Evolutionary conservation across 1,140 invertebrate genomes (phyloP).

Genomic region (Papilio dardanus): DNA sequence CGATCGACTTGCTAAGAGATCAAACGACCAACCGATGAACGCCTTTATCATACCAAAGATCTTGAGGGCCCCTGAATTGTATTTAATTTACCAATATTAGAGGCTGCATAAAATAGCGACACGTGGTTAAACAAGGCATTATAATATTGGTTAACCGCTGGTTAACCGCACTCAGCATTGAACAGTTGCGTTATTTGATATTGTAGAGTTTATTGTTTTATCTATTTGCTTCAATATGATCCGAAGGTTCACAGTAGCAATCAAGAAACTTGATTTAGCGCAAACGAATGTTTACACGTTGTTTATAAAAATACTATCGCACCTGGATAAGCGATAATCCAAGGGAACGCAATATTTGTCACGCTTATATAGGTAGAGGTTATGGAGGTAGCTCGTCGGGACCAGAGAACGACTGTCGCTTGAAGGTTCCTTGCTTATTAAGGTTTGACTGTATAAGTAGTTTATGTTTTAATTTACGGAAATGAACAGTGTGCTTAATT

Average conservation of each 20-base stretch:
- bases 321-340: too few species aligned
- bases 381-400: too few species aligned
- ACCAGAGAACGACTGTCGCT: too few species aligned
- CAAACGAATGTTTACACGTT: neutral
- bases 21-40: neutral
- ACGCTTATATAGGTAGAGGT: too few species aligned
- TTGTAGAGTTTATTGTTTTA: neutral
- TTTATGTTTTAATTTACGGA: neutral
- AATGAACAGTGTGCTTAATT: conserved; percentile 38
- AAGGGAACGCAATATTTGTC: too few species aligned
- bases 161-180: neutral
- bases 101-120: neutral
- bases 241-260: too few species aligned
- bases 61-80: too few species aligned
- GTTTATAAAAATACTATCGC: neutral
- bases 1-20: neutral
- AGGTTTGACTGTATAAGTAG: too few species aligned
- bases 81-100: neutral
- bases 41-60: neutral
- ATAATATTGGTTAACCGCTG: neutral
- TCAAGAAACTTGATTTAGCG: too few species aligned
- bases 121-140: conserved; percentile 4
- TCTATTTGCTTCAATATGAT: neutral
- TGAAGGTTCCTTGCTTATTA: too few species aligned
- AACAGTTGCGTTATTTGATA: neutral